Percentiles rank a stretch among this genome's conserved stretches.
Evolutionary conservation across 2,888 invertebrate genomes (phyloP).

Genomic region (Drosophila borborema): DNA sequence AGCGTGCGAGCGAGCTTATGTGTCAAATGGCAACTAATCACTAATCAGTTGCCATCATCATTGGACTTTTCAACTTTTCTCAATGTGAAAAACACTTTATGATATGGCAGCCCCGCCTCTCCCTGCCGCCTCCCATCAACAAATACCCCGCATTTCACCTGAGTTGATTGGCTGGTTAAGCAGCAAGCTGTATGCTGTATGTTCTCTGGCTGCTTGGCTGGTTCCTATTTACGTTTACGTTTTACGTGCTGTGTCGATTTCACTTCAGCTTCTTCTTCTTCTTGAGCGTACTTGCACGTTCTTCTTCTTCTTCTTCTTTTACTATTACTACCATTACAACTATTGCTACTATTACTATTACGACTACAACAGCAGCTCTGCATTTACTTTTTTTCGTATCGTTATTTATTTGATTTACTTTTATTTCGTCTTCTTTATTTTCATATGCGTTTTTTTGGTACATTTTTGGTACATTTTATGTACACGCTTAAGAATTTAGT

Average conservation of each 20-base stretch:
- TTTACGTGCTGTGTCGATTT: conserved; percentile 63
- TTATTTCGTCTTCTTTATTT: conserved; percentile 18
- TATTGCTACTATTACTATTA: neutral
- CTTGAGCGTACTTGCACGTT: conserved; percentile 40
- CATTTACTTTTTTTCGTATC: conserved; percentile 16
- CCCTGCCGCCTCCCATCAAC: neutral
- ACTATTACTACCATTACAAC: too few relatives aligned
- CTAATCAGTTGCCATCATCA: conserved; percentile 72
- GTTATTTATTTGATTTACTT: conserved; percentile 40
- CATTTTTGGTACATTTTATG: conserved; percentile 43
- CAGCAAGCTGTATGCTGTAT: conserved; percentile 14
- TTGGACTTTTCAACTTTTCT: conserved; percentile 49
- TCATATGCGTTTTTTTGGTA: conserved; percentile 24
- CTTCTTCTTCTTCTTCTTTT: conserved; percentile 4
- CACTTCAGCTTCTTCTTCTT: conserved; percentile 51
- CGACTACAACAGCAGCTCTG: conserved; percentile 4
- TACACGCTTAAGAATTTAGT: conserved; percentile 44
- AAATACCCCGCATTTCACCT: conserved; percentile 32
- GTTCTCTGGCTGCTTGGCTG: conserved; percentile 45
- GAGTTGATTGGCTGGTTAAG: conserved; percentile 43
- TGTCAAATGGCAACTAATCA: conserved; percentile 75
- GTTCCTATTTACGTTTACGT: conserved; percentile 73
- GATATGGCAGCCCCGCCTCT: conserved; percentile 12
- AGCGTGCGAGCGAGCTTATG: conserved; percentile 15
- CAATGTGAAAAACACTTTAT: conserved; percentile 59